These are phyloP conservation scores for Pseudomyrmex flavicornis DNA, from an alignment of 1,140 invertebrate species.

Conservation along the genomic window DNA sequence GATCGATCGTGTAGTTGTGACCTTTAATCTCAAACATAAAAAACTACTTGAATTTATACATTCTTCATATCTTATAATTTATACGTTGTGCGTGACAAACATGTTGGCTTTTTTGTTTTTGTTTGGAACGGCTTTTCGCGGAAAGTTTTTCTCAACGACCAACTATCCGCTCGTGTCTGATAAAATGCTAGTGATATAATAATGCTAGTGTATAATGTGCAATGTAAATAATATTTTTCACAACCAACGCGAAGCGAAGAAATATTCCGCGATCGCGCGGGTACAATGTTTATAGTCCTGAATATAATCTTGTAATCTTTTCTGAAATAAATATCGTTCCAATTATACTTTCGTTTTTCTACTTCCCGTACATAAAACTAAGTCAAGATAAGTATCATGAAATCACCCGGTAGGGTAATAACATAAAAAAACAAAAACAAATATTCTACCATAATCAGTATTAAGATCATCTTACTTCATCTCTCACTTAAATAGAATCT, in stretches of 20 bases:
- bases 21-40: no score
- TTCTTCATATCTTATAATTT: neutral
- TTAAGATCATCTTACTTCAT: no score
- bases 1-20: no score
- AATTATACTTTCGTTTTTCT: neutral
- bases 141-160: conserved; percentile 54
- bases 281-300: conserved; percentile 54
- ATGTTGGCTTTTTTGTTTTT: conserved; percentile 18
- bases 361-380: neutral
- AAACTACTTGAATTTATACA: neutral
- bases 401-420: neutral
- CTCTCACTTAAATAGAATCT: no score
- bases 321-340: conserved; percentile 29
- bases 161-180: conserved; percentile 68
- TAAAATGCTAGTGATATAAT: conserved; percentile 77
- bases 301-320: conserved; percentile 36
- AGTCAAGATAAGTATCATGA: no score
- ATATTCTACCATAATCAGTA: no score
- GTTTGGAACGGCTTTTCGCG: conserved; percentile 31
- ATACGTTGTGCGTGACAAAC: neutral
- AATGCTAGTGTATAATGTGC: conserved; percentile 68
- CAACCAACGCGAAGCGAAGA: conserved; percentile 75
- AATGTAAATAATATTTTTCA: conserved; percentile 83
- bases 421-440: neutral
- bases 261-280: conserved; percentile 6